Conservation (phyloP, 2,888 invertebrate species). For the Amblyteles armatorius region DNA sequence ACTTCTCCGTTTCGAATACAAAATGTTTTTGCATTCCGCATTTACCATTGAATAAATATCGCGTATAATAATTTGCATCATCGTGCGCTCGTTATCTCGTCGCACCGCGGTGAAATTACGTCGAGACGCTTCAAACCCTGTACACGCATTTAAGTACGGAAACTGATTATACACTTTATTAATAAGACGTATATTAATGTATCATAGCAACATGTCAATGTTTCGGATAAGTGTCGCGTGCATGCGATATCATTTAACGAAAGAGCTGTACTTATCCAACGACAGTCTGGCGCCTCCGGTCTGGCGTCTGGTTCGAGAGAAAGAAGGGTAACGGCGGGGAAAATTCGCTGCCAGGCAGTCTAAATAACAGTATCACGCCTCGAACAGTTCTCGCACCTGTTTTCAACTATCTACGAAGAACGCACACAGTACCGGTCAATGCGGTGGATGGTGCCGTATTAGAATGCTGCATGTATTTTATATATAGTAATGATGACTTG, state of each 20-base stretch:
- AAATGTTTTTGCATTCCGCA: neutral
- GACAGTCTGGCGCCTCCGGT: neutral
- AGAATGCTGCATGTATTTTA: slow-evolving; percentile 49
- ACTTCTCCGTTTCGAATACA: slow-evolving; percentile 17
- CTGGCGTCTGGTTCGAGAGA: no score
- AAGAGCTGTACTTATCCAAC: slow-evolving; percentile 1
- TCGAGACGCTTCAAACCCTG: slow-evolving; percentile 23
- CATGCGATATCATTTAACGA: slow-evolving; percentile 33
- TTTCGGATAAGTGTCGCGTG: slow-evolving; percentile 12
- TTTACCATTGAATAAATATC: slow-evolving; percentile 7
- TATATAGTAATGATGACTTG: slow-evolving; percentile 45
- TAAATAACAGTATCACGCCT: slow-evolving; percentile 27
- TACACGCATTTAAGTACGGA: slow-evolving; percentile 2
- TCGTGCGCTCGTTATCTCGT: slow-evolving; percentile 13
- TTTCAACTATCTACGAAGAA: slow-evolving; percentile 53
- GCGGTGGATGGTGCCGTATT: slow-evolving; percentile 19
- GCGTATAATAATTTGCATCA: slow-evolving; percentile 20
- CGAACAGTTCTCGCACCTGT: slow-evolving; percentile 56
- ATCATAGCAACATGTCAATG: neutral
- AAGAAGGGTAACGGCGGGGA: neutral
- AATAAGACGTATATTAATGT: slow-evolving; percentile 2
- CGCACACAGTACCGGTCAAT: slow-evolving; percentile 28
- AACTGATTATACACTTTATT: slow-evolving; percentile 32
- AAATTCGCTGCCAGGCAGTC: neutral
- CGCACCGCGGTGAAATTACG: slow-evolving; percentile 10